These are phyloP conservation scores for Cephus pygmeus DNA, from an alignment of 2,888 invertebrate genomes.

Conservation along the genomic window DNA sequence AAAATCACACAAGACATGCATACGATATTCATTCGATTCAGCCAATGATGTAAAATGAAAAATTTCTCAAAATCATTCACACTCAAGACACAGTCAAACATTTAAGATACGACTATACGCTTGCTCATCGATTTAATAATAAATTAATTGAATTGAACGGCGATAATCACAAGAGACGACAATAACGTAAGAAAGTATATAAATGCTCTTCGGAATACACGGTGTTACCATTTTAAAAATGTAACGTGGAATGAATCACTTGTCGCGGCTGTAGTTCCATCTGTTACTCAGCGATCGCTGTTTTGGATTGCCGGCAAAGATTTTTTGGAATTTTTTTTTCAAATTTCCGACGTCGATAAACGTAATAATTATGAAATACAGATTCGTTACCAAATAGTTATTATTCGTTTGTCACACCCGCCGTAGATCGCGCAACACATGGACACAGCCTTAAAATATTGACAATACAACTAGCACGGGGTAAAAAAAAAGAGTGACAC, in stretches of 20 bases:
- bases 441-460: slow-evolving; percentile 36
- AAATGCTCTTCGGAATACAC: slow-evolving; percentile 38
- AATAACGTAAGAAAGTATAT: slow-evolving; percentile 20
- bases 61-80: not conserved
- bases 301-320: not conserved
- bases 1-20: not conserved
- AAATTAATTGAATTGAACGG: not conserved
- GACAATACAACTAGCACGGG: slow-evolving; percentile 14
- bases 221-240: slow-evolving; percentile 22
- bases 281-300: slow-evolving; percentile 9
- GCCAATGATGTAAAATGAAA: not conserved
- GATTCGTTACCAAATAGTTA: not conserved
- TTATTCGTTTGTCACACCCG: not conserved
- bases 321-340: not conserved
- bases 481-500: not conserved
- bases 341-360: not conserved
- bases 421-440: slow-evolving; percentile 24
- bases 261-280: slow-evolving; percentile 28
- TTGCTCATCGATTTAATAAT: not conserved
- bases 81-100: not conserved
- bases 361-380: not conserved
- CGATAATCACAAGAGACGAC: slow-evolving; percentile 2
- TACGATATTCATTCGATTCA: not conserved
- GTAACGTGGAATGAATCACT: slow-evolving; percentile 34
- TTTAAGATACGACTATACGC: not conserved